These are phyloP conservation scores for Dasypogon diadema DNA, from an alignment of 2,888 invertebrate species.

Conservation along the genomic window DNA sequence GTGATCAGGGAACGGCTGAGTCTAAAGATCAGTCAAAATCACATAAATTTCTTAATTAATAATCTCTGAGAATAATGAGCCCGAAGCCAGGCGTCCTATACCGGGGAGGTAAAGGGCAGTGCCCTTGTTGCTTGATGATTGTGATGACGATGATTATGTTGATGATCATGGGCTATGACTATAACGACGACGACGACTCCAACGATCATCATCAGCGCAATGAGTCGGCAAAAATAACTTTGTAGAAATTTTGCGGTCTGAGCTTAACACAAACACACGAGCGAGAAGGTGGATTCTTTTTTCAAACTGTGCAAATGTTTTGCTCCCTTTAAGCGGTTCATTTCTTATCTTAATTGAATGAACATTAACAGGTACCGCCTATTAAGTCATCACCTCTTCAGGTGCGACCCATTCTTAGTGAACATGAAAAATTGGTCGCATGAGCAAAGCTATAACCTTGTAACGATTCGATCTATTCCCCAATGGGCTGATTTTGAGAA, in stretches of 20 bases:
- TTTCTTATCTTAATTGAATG: slow-evolving; percentile 21
- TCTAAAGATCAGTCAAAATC: slow-evolving; percentile 15
- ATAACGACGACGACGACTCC: neutral
- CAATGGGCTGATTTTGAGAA: no score
- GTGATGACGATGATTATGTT: neutral
- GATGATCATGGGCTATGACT: neutral
- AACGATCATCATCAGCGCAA: neutral
- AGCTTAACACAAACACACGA: neutral
- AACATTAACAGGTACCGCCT: slow-evolving; percentile 18
- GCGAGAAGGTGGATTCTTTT: neutral
- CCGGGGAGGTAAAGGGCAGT: slow-evolving; percentile 2
- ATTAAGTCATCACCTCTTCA: slow-evolving; percentile 13
- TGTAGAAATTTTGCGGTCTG: neutral
- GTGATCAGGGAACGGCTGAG: neutral
- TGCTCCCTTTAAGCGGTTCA: slow-evolving; percentile 16
- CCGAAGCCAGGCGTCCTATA: neutral
- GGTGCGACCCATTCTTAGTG: neutral
- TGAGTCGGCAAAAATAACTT: neutral
- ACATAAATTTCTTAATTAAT: slow-evolving; percentile 21
- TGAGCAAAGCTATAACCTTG: no score
- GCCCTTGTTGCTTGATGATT: slow-evolving; percentile 10
- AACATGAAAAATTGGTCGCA: neutral
- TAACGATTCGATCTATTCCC: no score
- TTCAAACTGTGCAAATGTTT: slow-evolving; percentile 9
- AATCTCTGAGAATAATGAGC: slow-evolving; percentile 1